Base-by-base conservation (phyloP, 2,888 invertebrate genomes). In the Danaus chrysippus region DNA sequence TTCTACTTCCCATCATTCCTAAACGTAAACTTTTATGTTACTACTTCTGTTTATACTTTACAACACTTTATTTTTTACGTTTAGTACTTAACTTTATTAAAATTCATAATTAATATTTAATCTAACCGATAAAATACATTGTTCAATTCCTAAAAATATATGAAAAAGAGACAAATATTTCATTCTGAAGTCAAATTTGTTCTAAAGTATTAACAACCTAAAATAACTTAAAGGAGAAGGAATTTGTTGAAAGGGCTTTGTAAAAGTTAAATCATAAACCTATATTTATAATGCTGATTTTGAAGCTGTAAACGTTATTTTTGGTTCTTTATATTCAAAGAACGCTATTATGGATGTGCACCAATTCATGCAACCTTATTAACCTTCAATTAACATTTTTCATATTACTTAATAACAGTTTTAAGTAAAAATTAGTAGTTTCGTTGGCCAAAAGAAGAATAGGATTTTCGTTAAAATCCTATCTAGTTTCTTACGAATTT, bases 171-270 rank as follows among this genome's bases (percentile, higher is more conserved):
- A 49, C 17, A 17, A 17, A 15, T 15, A 49, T 10, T 17, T 49
- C 10, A 17, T 46, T 46, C 17, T 49, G 17, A 17, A 49, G 10
- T 17, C 17, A 49, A 49, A 49, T 17, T 49, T n/a, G 49, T 49
- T 49, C 17, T 49, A 10, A 49, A 49, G 49, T 49, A 49, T 49
- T 49, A 17, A 10, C 15, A 49, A 49, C 49, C 8, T 34, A 6
- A 49, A 49, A 49, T 17, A 49, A 49, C 49, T 49, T 49, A 17
- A 49, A 49, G 49, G 49, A 17, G 11, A 49, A 49, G 49, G 49
- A 49, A 49, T 49, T 49, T 49, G 49, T 49, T 49, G 9, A 49
- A 49, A 49, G 49, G 49, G 49, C 49, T 49, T 49, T 49, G 49
- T 49, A 3, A 49, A 34, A 49, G 49, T 49, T 49, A 17, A 49